A percentile compares a stretch with the other conserved stretches of the same genome.
Conservation (phyloP, 1,140 invertebrate genomes). For the Apolygus lucorum region DNA sequence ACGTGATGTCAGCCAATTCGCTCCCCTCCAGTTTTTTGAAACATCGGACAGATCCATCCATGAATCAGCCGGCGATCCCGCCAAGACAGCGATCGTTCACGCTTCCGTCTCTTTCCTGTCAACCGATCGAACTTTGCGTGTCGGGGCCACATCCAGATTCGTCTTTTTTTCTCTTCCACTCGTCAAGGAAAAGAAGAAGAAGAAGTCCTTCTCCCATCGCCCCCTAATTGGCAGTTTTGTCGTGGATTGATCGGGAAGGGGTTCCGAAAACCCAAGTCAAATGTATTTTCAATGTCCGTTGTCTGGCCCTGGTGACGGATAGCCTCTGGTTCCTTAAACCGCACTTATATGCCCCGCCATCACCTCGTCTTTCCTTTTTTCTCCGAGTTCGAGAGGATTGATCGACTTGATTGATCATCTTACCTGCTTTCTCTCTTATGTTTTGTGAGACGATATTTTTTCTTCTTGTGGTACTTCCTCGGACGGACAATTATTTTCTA, state of each 20-base stretch:
- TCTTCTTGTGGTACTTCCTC: background rate
- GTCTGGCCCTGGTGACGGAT: background rate
- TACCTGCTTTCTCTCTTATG: background rate
- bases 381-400: background rate
- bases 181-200: background rate
- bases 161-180: background rate
- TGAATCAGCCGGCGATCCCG: too few species aligned
- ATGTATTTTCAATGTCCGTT: constrained; percentile 16
- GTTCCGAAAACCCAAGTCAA: background rate
- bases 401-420: constrained; percentile 15
- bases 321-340: background rate
- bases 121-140: background rate
- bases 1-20: too few species aligned
- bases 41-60: too few species aligned
- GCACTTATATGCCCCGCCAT: background rate
- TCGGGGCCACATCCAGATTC: background rate
- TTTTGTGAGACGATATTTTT: background rate
- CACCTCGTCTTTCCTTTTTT: background rate
- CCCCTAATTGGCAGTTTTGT: constrained; percentile 13
- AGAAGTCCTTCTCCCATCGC: background rate
- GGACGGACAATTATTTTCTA: constrained; percentile 1
- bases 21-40: too few species aligned
- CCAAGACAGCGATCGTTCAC: too few species aligned
- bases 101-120: too few species aligned
- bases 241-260: constrained; percentile 7